Evolutionary conservation across 2,888 invertebrate species (phyloP).

Genomic region (Scrobipalpa costella): DNA sequence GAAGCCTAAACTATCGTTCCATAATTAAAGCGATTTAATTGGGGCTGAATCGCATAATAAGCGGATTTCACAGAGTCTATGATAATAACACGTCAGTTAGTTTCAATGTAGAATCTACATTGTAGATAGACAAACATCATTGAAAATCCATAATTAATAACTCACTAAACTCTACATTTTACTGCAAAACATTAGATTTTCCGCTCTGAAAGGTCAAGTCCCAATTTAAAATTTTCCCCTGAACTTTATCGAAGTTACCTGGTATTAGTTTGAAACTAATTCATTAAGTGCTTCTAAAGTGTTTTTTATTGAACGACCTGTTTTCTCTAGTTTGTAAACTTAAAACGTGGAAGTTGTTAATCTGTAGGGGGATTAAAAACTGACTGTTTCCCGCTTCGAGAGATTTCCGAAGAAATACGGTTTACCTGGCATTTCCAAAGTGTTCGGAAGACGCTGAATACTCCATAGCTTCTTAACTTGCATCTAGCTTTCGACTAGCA

Average conservation of each 20-base stretch:
- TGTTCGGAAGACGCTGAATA: neutral
- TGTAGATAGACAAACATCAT: slow-evolving; percentile 8
- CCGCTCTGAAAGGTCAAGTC: neutral
- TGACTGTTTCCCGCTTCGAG: slow-evolving; percentile 11
- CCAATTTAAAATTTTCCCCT: slow-evolving; percentile 1
- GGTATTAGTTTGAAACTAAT: slow-evolving; percentile 13
- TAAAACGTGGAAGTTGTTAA: slow-evolving; percentile 22
- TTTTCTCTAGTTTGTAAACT: slow-evolving; percentile 4
- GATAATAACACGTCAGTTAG: slow-evolving; percentile 5
- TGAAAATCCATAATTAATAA: neutral
- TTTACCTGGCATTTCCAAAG: neutral
- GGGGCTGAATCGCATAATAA: neutral
- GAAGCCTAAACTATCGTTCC: neutral
- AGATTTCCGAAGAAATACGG: slow-evolving; percentile 19
- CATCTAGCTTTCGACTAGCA: slow-evolving; percentile 2
- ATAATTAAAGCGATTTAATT: slow-evolving; percentile 4
- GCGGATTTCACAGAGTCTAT: neutral
- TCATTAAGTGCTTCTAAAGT: slow-evolving; percentile 4
- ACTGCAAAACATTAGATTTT: slow-evolving; percentile 1
- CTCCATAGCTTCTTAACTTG: slow-evolving; percentile 1
- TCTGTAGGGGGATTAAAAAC: slow-evolving; percentile 20
- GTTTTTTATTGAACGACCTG: slow-evolving; percentile 14
- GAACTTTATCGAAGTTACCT: slow-evolving; percentile 4
- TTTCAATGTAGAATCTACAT: no score
- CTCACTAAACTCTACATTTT: neutral